These are phyloP conservation scores for Nomada hirtipes DNA, from an alignment of 2,888 invertebrate species.

Conservation along the genomic window DNA sequence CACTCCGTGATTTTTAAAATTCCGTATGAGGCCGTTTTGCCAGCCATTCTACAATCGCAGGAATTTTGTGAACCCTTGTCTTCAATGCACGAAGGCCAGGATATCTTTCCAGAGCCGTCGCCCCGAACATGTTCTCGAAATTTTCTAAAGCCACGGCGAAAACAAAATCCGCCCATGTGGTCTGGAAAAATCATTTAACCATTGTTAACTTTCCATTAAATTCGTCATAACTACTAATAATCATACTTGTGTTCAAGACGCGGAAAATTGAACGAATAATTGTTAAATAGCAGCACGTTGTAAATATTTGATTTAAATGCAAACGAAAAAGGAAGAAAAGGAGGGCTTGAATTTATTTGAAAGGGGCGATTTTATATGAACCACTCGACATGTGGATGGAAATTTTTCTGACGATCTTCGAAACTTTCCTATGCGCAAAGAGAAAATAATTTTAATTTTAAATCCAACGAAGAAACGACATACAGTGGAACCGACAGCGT, in stretches of 20 bases:
- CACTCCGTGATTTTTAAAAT: slow-evolving; percentile 79
- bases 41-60: slow-evolving; percentile 86
- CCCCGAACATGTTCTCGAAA: slow-evolving; percentile 86
- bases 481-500: slow-evolving; percentile 86
- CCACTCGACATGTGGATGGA: background rate
- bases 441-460: slow-evolving; percentile 16
- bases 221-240: too few species aligned
- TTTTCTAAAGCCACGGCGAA: slow-evolving; percentile 86
- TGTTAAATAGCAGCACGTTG: too few species aligned
- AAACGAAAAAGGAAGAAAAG: too few species aligned
- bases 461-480: slow-evolving; percentile 67
- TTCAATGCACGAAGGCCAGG: slow-evolving; percentile 85
- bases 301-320: too few species aligned
- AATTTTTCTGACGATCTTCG: background rate
- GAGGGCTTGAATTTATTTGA: too few species aligned
- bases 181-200: slow-evolving; percentile 80
- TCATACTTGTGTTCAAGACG: too few species aligned
- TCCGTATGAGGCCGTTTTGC: slow-evolving; percentile 86
- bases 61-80: slow-evolving; percentile 85
- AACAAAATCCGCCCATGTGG: slow-evolving; percentile 87
- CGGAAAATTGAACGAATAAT: too few species aligned
- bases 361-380: background rate
- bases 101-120: slow-evolving; percentile 85
- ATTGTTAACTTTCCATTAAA: too few species aligned
- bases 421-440: background rate